phyloP scores from a whole-genome alignment of 37 sponge, comb jelly and placozoan species.

The Eunapius fragilis region DNA sequence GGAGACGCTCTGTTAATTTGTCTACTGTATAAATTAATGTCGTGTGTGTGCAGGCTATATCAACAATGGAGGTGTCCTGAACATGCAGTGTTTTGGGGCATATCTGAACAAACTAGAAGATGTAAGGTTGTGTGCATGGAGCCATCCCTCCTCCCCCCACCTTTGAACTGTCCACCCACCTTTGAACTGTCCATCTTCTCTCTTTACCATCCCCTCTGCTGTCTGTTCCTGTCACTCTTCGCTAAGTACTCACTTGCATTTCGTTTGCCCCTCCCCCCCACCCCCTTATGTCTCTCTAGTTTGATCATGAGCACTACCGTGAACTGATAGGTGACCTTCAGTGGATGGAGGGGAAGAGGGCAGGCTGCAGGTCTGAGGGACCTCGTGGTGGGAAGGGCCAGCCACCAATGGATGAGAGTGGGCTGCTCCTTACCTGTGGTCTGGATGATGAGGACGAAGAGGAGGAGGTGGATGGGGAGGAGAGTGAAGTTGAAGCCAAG shows the following conservation, averaged over 20 bases:
- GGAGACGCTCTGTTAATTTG: too few species aligned
- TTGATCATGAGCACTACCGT: slow-evolving; percentile 81
- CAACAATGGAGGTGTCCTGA: slow-evolving; percentile 81
- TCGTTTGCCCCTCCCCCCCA: background rate
- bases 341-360: slow-evolving; percentile 71
- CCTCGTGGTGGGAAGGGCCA: background rate
- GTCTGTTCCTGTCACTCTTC: background rate
- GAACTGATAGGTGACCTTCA: slow-evolving; percentile 52
- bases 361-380: slow-evolving; percentile 3
- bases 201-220: background rate
- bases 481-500: background rate
- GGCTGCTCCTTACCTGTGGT: background rate
- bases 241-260: too few species aligned
- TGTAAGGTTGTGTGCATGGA: slow-evolving; percentile 23
- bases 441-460: background rate
- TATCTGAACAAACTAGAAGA: slow-evolving; percentile 78
- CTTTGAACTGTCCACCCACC: too few species aligned
- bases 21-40: background rate
- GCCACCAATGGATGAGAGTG: background rate
- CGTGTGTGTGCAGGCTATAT: slow-evolving; percentile 84
- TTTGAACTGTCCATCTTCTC: background rate
- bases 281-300: slow-evolving; percentile 37
- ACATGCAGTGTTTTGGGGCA: slow-evolving; percentile 83
- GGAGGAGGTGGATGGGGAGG: slow-evolving; percentile 11
- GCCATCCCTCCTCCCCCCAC: background rate